Percentiles rank a stretch among this genome's conserved stretches.
These are phyloP conservation scores for Dromococcyx pavoninus DNA, from an alignment of 2,797 vertebrate species.

Conservation along the genomic window DNA sequence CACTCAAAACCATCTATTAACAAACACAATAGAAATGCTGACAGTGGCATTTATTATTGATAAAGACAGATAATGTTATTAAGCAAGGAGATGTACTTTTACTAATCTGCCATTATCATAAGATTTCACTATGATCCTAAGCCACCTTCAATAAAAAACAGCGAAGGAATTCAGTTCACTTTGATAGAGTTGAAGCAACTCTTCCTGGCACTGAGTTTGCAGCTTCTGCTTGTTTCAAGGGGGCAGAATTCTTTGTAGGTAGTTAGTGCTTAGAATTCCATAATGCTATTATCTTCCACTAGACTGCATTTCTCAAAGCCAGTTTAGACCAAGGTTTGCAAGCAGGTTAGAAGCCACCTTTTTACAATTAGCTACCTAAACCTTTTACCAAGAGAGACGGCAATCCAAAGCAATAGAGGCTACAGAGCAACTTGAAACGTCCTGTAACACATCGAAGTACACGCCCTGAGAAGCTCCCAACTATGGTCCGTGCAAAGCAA, in stretches of 20 bases:
- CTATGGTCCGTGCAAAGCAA: not conserved
- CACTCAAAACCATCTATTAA: not conserved
- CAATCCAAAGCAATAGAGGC: not conserved
- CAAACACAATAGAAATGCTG: not conserved
- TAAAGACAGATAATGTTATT: not conserved
- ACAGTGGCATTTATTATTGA: not conserved
- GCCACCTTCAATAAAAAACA: not conserved
- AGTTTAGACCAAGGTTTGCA: not conserved
- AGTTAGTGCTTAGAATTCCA: not conserved
- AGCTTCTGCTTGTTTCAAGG: not conserved
- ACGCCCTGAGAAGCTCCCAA: not conserved
- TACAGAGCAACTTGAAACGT: not conserved
- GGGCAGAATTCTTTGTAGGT: not conserved
- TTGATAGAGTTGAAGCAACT: not conserved
- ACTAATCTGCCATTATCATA: not conserved
- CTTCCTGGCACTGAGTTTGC: not conserved
- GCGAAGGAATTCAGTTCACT: not conserved
- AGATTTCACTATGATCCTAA: not conserved
- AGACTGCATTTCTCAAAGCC: not conserved
- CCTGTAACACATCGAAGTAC: not conserved
- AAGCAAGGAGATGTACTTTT: not conserved
- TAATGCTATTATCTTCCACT: not conserved
- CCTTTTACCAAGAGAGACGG: not conserved
- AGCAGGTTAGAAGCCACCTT: not conserved
- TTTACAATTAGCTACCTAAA: not conserved